Conservation (phyloP, 2,113 vertebrate genomes). For the Ameiurus melas region DNA sequence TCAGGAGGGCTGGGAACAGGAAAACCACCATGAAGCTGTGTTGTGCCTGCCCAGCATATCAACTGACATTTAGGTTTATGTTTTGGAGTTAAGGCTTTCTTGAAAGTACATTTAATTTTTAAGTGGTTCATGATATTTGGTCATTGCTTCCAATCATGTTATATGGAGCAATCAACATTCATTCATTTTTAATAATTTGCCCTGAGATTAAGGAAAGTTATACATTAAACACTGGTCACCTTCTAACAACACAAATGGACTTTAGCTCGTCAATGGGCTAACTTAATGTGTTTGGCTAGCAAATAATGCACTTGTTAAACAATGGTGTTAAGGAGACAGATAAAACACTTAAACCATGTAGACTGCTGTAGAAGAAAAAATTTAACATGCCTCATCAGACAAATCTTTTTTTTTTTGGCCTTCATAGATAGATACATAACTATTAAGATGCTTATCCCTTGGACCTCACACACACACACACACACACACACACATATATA, state of each 20-base stretch:
- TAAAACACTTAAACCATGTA: background rate
- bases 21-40: background rate
- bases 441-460: background rate
- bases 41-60: background rate
- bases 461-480: too few species aligned
- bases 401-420: background rate
- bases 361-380: background rate
- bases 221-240: background rate
- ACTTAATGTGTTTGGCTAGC: background rate
- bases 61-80: background rate
- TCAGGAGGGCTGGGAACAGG: conserved; percentile 15
- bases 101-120: background rate
- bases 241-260: background rate
- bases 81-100: background rate
- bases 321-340: background rate
- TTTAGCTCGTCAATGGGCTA: background rate
- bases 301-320: background rate
- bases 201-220: background rate
- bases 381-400: background rate
- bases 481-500: too few species aligned
- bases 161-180: background rate
- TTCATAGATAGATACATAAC: background rate
- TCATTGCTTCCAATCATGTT: background rate
- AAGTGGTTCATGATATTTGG: background rate
- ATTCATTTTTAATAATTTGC: background rate